Percentiles rank a stretch among this genome's conserved stretches.
These are phyloP conservation scores for Tipula helvola DNA, from an alignment of 2,888 invertebrate genomes.

Conservation along the genomic window DNA sequence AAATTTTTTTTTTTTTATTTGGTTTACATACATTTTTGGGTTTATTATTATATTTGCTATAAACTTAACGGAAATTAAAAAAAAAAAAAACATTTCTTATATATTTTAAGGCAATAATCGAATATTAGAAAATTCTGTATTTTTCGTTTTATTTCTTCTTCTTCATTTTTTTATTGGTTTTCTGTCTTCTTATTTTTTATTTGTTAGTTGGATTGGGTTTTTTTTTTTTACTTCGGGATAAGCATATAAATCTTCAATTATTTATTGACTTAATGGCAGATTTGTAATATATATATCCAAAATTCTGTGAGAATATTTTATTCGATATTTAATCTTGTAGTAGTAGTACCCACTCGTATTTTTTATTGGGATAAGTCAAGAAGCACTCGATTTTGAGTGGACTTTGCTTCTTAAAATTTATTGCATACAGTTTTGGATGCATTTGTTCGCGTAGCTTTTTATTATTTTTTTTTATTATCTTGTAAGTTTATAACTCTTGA, in stretches of 20 bases:
- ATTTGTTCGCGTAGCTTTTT: not conserved
- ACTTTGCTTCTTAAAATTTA: not conserved
- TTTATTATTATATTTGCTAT: not conserved
- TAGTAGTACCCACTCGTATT: not conserved
- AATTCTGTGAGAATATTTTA: not conserved
- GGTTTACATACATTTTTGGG: not conserved
- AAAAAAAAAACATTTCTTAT: not conserved
- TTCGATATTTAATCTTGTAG: not conserved
- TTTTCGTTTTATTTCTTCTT: not conserved
- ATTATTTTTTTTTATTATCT: no score
- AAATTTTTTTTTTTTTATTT: not conserved
- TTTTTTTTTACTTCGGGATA: not conserved
- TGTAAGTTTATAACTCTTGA: no score
- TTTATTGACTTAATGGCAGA: slow-evolving; percentile 4
- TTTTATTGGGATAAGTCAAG: not conserved
- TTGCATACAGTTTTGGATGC: not conserved
- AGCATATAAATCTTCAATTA: not conserved
- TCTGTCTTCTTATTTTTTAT: not conserved
- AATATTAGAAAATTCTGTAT: not conserved
- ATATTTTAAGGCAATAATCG: not conserved
- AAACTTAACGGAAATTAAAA: slow-evolving; percentile 4
- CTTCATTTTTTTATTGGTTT: not conserved
- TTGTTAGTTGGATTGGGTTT: not conserved
- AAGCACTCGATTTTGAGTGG: not conserved
- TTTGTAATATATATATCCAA: not conserved